phyloP scores from a whole-genome alignment of 2,113 vertebrate species.

The Boulengeromyrus knoepffleri region DNA sequence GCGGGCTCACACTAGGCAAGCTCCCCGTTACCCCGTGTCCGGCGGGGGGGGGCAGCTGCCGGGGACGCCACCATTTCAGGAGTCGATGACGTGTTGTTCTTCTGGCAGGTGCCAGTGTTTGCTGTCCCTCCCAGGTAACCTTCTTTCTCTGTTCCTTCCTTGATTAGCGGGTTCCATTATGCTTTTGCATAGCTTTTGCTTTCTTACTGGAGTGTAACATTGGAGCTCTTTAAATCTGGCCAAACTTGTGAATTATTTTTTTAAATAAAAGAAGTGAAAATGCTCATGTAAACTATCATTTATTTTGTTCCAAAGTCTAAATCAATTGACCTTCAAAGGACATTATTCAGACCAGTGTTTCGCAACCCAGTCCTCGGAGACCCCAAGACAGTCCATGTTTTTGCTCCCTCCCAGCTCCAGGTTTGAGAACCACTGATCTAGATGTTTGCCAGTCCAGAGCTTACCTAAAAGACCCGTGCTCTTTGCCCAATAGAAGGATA shows the following conservation, averaged over 20 bases:
- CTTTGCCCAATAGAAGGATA: neutral
- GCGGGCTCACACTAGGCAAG: slow-evolving; percentile 13
- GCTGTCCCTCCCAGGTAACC: neutral
- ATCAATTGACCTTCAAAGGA: neutral
- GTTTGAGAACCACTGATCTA: neutral
- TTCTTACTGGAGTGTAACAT: neutral
- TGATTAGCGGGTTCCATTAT: neutral
- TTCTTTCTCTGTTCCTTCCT: neutral
- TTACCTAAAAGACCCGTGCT: neutral
- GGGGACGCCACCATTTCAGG: neutral
- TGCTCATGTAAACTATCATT: neutral
- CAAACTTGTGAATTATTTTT: neutral
- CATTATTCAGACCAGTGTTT: neutral
- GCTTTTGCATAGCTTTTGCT: neutral
- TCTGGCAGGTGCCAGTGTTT: neutral
- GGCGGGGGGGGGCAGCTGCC: neutral
- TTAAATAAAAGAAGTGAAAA: neutral
- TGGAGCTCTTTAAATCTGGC: neutral
- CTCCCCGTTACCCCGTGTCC: neutral
- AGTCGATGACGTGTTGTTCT: neutral
- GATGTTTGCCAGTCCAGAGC: neutral
- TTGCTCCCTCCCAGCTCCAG: neutral
- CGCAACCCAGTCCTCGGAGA: neutral
- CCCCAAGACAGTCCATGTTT: neutral
- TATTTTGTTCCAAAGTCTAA: neutral